phyloP scores from a whole-genome alignment of 2,888 invertebrate genomes.

The Pogonocherus hispidulus region DNA sequence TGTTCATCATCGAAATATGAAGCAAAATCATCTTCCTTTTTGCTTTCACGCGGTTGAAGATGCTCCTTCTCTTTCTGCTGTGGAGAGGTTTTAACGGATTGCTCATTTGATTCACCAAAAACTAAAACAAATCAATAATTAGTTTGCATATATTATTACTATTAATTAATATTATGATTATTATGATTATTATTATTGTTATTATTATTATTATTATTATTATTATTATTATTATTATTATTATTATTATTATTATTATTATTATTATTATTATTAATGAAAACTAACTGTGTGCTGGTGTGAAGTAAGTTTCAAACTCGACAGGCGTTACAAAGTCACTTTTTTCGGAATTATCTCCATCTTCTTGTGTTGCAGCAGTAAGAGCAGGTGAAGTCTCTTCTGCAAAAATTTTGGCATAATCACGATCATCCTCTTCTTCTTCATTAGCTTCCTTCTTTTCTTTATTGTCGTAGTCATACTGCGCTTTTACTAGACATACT shows the following conservation, averaged over 20 bases:
- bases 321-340: not conserved
- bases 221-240: not conserved
- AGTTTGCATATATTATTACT: not conserved
- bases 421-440: constrained; percentile 56
- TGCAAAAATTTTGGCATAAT: constrained; percentile 65
- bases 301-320: constrained; percentile 20
- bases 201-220: not conserved
- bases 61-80: constrained; percentile 28
- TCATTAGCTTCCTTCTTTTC: constrained; percentile 46
- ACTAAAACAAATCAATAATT: constrained; percentile 37
- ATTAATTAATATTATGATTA: no score
- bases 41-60: constrained; percentile 9
- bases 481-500: constrained; percentile 49
- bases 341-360: not conserved
- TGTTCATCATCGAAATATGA: constrained; percentile 20
- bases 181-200: not conserved
- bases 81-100: constrained; percentile 54
- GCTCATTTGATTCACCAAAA: constrained; percentile 45
- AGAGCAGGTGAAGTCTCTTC: constrained; percentile 50
- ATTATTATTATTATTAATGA: not conserved
- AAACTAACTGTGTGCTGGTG: constrained; percentile 16
- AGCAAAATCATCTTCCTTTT: constrained; percentile 12
- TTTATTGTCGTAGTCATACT: constrained; percentile 56
- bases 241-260: not conserved
- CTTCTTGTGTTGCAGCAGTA: not conserved